These are phyloP conservation scores for Rhaphigaster nebulosa DNA, from an alignment of 2,888 invertebrate genomes.

Conservation along the genomic window DNA sequence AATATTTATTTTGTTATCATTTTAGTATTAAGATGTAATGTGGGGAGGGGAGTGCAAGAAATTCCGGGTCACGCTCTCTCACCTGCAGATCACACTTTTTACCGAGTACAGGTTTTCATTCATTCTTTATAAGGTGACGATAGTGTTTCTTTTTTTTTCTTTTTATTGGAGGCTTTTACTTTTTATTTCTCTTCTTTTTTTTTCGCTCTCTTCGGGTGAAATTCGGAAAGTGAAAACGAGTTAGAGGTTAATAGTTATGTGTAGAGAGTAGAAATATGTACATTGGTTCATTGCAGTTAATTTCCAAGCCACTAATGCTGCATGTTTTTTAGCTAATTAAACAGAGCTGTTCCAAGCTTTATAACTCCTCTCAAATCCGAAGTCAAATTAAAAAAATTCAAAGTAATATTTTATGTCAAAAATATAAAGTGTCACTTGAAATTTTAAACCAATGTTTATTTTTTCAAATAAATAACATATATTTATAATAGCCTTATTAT, in stretches of 20 bases:
- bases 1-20: no score
- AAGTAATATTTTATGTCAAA: no score
- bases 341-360: no score
- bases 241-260: background rate
- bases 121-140: background rate
- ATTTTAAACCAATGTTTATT: no score
- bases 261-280: background rate
- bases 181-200: background rate
- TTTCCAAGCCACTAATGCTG: background rate
- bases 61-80: background rate
- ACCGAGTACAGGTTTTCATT: background rate
- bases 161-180: background rate
- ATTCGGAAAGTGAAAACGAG: background rate
- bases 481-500: no score
- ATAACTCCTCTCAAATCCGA: no score
- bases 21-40: background rate
- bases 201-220: background rate
- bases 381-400: no score
- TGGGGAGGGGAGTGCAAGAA: background rate
- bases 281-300: background rate
- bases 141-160: background rate
- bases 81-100: background rate
- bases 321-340: no score
- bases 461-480: no score
- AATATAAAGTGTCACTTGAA: no score